Percentiles rank a stretch among this genome's conserved stretches.
Conservation (phyloP, 2,797 vertebrate genomes). For the Periparus ater region DNA sequence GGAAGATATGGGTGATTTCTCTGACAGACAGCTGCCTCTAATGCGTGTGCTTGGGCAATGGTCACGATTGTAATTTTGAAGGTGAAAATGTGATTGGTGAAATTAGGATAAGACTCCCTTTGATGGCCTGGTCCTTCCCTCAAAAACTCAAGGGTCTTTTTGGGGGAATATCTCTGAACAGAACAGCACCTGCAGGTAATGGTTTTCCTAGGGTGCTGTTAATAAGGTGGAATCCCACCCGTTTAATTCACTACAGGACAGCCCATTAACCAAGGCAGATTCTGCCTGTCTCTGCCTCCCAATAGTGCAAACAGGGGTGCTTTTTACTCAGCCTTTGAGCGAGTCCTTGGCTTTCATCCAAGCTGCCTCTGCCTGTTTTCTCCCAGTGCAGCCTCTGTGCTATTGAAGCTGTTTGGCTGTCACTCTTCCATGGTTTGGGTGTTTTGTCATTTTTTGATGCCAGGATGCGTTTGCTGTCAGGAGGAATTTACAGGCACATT, state of each 20-base stretch:
- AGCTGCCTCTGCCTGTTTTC: constrained; percentile 32
- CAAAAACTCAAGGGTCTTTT: background rate
- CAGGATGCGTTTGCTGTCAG: constrained; percentile 62
- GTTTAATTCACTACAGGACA: constrained; percentile 10
- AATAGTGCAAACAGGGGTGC: background rate
- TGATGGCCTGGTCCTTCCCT: background rate
- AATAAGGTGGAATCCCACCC: background rate
- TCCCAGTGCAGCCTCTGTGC: background rate
- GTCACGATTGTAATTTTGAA: background rate
- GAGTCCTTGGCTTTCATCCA: constrained; percentile 18
- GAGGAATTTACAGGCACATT: constrained; percentile 71
- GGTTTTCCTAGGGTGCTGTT: background rate
- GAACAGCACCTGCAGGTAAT: background rate
- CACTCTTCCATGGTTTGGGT: constrained; percentile 62
- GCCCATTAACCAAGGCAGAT: background rate
- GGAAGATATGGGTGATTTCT: constrained; percentile 41
- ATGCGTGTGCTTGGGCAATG: background rate
- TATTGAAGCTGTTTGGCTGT: constrained; percentile 61
- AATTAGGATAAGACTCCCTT: background rate
- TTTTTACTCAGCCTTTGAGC: background rate
- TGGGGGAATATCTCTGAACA: background rate
- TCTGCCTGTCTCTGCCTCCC: constrained; percentile 1
- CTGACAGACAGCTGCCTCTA: constrained; percentile 41
- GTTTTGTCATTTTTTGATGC: constrained; percentile 66
- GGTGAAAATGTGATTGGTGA: constrained; percentile 12